phyloP scores from a whole-genome alignment of 2,888 invertebrate genomes.

The Phytoseiulus persimilis region DNA sequence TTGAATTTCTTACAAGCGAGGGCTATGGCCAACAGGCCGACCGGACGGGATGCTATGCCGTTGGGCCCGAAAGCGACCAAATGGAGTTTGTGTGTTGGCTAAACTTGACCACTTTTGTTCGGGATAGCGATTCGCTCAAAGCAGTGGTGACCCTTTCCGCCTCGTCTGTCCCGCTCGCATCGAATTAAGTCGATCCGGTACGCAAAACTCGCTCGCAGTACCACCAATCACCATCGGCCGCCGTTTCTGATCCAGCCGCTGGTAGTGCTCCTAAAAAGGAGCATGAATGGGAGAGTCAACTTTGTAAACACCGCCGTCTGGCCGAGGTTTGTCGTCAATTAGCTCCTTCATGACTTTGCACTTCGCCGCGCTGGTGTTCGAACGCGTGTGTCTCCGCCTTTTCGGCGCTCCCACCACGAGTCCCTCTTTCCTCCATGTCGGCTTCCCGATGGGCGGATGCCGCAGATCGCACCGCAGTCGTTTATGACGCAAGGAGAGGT shows the following conservation, averaged over 20 bases:
- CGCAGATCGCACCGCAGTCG: background rate
- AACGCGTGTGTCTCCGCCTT: background rate
- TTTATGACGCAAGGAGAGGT: no score
- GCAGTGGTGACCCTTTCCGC: background rate
- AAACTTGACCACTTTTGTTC: constrained; percentile 5
- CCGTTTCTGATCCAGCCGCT: background rate
- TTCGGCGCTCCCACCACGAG: background rate
- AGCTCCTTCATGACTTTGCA: background rate
- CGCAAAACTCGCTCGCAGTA: background rate
- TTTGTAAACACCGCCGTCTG: background rate
- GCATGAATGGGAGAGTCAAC: background rate
- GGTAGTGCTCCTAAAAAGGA: background rate
- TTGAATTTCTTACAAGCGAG: background rate
- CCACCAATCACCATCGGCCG: background rate
- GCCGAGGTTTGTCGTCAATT: background rate
- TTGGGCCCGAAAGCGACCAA: background rate
- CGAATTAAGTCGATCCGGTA: background rate
- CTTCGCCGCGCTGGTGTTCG: background rate
- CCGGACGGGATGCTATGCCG: background rate
- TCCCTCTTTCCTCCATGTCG: background rate
- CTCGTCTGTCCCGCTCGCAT: background rate
- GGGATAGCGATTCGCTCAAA: background rate
- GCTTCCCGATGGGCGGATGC: background rate
- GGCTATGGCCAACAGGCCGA: background rate
- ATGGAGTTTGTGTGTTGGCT: background rate